Base-by-base conservation (phyloP, 2,113 vertebrate species). In the Ardeotis arabs region DNA sequence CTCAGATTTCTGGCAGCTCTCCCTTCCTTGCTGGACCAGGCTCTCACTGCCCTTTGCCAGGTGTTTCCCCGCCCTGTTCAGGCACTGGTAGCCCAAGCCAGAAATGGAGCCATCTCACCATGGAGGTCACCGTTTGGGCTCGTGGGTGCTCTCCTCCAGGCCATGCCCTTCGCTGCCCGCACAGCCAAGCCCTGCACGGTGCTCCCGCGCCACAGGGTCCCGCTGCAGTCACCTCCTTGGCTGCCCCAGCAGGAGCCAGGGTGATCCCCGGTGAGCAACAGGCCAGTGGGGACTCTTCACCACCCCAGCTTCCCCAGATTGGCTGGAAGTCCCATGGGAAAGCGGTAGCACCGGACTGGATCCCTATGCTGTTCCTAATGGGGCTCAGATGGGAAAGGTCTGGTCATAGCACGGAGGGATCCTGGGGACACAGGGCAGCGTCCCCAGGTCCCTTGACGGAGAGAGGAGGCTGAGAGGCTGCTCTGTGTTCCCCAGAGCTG, bases 71-170 rank as follows among this genome's bases (percentile, higher is more conserved):
- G 5, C n/a, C 49, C 49, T 5, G 6, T 23, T 69, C 58, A 44
- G 79, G 60, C 68, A 60, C 28, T 0, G 1, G 6, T 23, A 72
- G 23, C 9, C 45, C 53, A 24, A 69, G 62, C 9, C 70, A 76
- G 62, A 67, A 73, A 39, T 1, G 37, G 0, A 0, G 52, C 66
- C 3, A 0, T 11, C 24, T 27, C 21, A 6, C 56, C 44, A 0
- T 20, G 58, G 88, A 55, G 74, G 62, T 82, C 56, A 31, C n/a
- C 1, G 0, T 14, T 24, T 19, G 74, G 82, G 47, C 74, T 93
- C 4, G 0, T 23, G 2, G 1, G 41, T 35, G 62, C 47, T 78
- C 35, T 68, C 37, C 39, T 33, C 0, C 0, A 22, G 44, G 44
- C 31, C 4, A 2, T 78, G 55, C 27, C 74, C 60, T 68, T 75